Evolutionary conservation across 2,113 vertebrate species (phyloP), one percentile per base, ranked within the genome.

Genomic region (Oreochromis spilurus): DNA sequence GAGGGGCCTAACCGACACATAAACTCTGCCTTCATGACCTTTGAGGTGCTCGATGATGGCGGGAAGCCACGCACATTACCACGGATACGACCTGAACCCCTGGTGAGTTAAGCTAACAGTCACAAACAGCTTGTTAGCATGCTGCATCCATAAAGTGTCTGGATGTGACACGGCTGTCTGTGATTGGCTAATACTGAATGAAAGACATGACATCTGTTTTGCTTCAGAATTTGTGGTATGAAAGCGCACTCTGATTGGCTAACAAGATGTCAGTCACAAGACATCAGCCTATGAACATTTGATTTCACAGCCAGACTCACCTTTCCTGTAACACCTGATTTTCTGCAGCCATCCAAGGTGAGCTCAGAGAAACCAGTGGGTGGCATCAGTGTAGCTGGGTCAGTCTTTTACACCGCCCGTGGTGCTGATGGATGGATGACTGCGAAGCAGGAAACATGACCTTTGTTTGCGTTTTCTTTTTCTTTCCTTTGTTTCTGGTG

Each of bases 1-100:
- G 97, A 96, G 12, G 84, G 95, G 54, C 94, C 93, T 16, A 93
- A 95, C 52, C 87, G 97, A 9, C 98, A 99, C 94, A 98, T 99
- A 90, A 99, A 99, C 96, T 98, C 97, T 0, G 98, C 98, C 60
- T 99, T 99, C 95, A 98, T 99, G 98, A 98, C 94, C 62, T 99
- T 98, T 2, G 96, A 97, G 88, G 97, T 98, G 79, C 93, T 98
- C 31, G 97, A 97, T 12, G 78, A 93, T 17, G 92, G 96, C 0
- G 95, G 96, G 2, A 97, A 89, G 79, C 97, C 96, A 24, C 67
- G 94, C 87, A 90, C 67, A 3, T 92, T 99, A 81, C 98, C 98
- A 2, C 91, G 95, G 91, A 95, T 99, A 91, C 95, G 91, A 90
- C 98, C 98, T 0, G 97, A 98, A 90, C 95, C 96, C 0, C 94